Percentiles rank a stretch among this genome's conserved stretches.
Conservation (phyloP, 2,888 invertebrate genomes). For the Melieria omissa region DNA sequence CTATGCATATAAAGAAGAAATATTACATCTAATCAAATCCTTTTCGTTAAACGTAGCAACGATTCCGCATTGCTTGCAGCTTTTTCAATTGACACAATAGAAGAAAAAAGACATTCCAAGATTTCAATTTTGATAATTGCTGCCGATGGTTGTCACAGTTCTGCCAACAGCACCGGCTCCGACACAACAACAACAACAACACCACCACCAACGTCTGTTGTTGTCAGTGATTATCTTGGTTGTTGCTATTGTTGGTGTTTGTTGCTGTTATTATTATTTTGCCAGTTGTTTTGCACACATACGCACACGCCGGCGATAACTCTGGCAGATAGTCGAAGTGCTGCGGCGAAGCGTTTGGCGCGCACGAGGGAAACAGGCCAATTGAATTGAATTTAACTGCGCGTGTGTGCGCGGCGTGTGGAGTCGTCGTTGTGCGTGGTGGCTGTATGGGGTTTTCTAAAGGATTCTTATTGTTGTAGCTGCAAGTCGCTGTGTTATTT, state of each 20-base stretch:
- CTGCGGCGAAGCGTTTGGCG: not conserved
- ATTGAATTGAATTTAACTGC: conserved; percentile 37
- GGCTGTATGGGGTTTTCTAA: not conserved
- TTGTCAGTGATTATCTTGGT: not conserved
- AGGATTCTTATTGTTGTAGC: not conserved
- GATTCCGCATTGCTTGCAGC: not conserved
- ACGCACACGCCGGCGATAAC: not conserved
- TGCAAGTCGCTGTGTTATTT: not conserved
- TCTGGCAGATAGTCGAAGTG: conserved; percentile 1
- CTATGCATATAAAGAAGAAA: not conserved
- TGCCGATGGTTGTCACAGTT: conserved; percentile 38
- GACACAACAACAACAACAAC: conserved; percentile 11
- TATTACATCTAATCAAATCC: conserved; percentile 20
- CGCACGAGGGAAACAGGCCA: not conserved
- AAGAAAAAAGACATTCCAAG: conserved; percentile 32
- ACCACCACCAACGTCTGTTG: conserved; percentile 1
- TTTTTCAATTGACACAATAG: conserved; percentile 19
- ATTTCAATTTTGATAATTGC: conserved; percentile 46
- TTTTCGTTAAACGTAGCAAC: not conserved
- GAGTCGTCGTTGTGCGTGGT: not conserved
- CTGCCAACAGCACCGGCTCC: conserved; percentile 9
- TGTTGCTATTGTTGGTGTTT: not conserved
- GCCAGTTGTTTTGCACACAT: conserved; percentile 2
- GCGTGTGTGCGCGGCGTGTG: conserved; percentile 2
- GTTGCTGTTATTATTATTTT: not conserved